Percentiles rank a stretch among this genome's conserved stretches.
These are phyloP conservation scores for Diplosoma virens DNA, from an alignment of 23 tunicate species.

Conservation along the genomic window DNA sequence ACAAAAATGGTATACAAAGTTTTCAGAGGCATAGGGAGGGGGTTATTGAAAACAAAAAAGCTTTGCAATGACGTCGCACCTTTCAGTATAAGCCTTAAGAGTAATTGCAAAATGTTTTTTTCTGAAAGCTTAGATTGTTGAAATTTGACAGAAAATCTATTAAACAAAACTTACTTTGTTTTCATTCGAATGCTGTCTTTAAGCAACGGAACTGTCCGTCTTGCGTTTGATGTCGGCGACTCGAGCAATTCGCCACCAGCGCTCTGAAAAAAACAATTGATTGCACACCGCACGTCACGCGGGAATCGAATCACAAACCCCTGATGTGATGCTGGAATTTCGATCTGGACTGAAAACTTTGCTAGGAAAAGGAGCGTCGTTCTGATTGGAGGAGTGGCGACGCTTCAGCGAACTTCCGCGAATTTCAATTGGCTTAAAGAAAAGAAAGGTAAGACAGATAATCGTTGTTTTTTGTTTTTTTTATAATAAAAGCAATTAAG, in stretches of 20 bases:
- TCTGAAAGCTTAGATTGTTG: no score
- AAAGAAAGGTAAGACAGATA: not conserved
- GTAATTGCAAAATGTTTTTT: no score
- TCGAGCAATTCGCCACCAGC: conserved; percentile 27
- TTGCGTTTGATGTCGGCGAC: conserved; percentile 27
- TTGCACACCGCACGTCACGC: no score
- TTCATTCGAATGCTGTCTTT: conserved; percentile 51
- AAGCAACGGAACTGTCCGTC: conserved; percentile 37
- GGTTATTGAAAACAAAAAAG: no score
- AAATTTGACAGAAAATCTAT: not conserved
- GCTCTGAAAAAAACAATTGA: conserved; percentile 19
- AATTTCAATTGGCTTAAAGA: conserved; percentile 58
- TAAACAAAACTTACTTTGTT: conserved; percentile 45
- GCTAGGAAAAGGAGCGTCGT: conserved; percentile 25
- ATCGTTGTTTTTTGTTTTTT: not conserved
- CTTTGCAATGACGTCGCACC: no score
- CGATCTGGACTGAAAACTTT: conserved; percentile 88
- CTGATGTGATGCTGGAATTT: conserved; percentile 28
- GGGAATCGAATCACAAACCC: not conserved
- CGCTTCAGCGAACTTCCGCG: conserved; percentile 67
- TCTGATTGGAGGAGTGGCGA: conserved; percentile 81
- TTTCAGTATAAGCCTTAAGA: no score
- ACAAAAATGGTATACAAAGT: no score
- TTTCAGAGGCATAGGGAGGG: no score
- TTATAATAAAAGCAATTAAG: no score